A percentile compares a stretch with the other conserved stretches of the same genome.
Conservation (phyloP, 2,888 invertebrate species). For the Apamea epomidion region DNA sequence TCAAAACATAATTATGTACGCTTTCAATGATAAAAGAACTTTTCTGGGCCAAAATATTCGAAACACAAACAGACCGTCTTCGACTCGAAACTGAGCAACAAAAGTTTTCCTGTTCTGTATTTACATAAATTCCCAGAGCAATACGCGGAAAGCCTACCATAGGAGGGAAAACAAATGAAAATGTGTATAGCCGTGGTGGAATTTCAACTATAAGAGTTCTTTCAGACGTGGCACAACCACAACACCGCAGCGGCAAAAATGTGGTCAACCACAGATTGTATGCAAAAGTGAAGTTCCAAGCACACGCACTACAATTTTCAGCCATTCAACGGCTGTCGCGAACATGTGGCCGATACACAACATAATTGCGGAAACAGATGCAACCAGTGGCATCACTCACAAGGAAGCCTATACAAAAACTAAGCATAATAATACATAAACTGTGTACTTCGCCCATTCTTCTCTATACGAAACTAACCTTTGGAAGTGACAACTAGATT, state of each 20-base stretch:
- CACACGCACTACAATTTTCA: neutral
- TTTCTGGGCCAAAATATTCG: conserved; percentile 5
- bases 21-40: neutral
- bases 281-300: neutral
- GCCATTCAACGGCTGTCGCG: neutral
- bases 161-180: conserved; percentile 40
- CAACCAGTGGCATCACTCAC: neutral
- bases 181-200: conserved; percentile 20
- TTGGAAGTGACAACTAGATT: neutral
- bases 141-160: conserved; percentile 36
- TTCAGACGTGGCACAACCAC: neutral
- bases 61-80: conserved; percentile 16
- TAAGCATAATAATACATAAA: neutral
- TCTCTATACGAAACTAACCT: neutral
- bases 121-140: conserved; percentile 51
- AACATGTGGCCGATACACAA: neutral
- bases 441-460: neutral
- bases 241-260: neutral
- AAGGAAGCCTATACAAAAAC: neutral
- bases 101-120: conserved; percentile 40
- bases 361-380: neutral
- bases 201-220: conserved; percentile 12
- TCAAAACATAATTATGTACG: neutral
- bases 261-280: neutral
- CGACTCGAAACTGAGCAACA: conserved; percentile 8